These are phyloP conservation scores for Galerucella pusilla DNA, from an alignment of 2,888 invertebrate species.

Conservation along the genomic window DNA sequence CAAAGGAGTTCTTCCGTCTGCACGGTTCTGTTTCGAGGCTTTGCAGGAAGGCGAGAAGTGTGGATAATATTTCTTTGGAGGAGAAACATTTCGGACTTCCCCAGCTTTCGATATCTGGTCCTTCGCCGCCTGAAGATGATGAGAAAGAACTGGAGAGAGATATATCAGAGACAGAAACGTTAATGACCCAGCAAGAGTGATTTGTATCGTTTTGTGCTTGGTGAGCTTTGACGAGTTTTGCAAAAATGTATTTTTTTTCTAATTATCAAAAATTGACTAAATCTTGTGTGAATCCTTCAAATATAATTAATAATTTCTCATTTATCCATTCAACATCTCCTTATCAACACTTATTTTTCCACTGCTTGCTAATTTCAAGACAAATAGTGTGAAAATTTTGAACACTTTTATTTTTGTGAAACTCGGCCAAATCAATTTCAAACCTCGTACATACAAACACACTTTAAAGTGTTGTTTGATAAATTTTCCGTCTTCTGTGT, in stretches of 20 bases:
- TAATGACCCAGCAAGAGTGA: constrained; percentile 41
- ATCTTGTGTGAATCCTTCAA: too few relatives aligned
- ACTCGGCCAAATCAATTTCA: not conserved
- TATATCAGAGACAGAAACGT: constrained; percentile 36
- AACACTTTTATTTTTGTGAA: not conserved
- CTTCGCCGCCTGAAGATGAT: constrained; percentile 50
- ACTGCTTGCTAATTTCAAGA: not conserved
- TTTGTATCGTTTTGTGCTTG: not conserved
- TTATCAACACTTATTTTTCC: too few relatives aligned
- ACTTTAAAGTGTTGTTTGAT: constrained; percentile 6
- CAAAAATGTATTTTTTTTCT: constrained; percentile 7
- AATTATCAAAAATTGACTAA: not conserved
- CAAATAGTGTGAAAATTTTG: too few relatives aligned
- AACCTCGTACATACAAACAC: not conserved
- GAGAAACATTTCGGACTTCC: constrained; percentile 74
- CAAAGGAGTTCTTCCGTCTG: constrained; percentile 81
- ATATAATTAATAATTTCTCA: too few relatives aligned
- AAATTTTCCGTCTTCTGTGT: constrained; percentile 31
- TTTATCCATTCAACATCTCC: too few relatives aligned
- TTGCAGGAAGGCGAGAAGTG: constrained; percentile 83
- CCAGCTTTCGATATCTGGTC: constrained; percentile 78
- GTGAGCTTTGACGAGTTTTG: constrained; percentile 17
- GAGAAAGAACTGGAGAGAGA: constrained; percentile 37
- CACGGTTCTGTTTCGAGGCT: constrained; percentile 84
- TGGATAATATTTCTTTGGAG: constrained; percentile 73